These are phyloP conservation scores for Champsocephalus esox DNA, from an alignment of 2,797 vertebrate genomes.

Conservation along the genomic window DNA sequence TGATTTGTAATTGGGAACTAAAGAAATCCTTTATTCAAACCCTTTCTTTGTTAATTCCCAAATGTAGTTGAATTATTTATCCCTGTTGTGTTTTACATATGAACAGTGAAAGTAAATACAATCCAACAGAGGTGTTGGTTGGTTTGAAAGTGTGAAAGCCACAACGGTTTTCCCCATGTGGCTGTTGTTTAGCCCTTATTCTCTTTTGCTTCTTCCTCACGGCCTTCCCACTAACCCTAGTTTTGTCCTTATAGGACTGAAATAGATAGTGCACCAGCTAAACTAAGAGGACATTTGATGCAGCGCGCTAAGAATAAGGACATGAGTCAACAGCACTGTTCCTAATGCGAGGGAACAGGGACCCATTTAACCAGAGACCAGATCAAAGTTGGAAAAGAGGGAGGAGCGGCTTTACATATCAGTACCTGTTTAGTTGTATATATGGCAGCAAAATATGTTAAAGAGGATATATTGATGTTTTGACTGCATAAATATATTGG, in stretches of 20 bases:
- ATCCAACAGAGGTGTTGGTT: not conserved
- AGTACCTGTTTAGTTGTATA: not conserved
- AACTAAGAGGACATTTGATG: constrained; percentile 63
- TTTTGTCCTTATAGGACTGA: constrained; percentile 65
- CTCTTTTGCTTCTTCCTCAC: constrained; percentile 17
- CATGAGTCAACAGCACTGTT: constrained; percentile 61
- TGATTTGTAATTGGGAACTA: not conserved
- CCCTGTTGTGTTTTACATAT: not conserved
- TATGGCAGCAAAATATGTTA: too few relatives aligned
- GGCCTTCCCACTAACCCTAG: constrained; percentile 52
- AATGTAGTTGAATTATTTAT: not conserved
- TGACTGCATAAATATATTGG: too few relatives aligned
- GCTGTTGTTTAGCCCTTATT: constrained; percentile 1
- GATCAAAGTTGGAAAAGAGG: constrained; percentile 10
- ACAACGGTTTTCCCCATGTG: constrained; percentile 10
- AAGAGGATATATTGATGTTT: too few relatives aligned
- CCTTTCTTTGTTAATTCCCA: not conserved
- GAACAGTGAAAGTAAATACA: not conserved
- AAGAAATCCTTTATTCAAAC: not conserved
- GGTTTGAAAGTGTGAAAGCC: constrained; percentile 30
- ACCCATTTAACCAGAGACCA: constrained; percentile 33
- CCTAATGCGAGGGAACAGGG: constrained; percentile 33
- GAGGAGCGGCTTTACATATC: not conserved
- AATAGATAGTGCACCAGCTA: constrained; percentile 58
- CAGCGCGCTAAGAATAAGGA: constrained; percentile 65